Percentiles rank a stretch among this genome's conserved stretches.
phyloP scores from a whole-genome alignment of 1,140 invertebrate genomes.

The Metaphire vulgaris region DNA sequence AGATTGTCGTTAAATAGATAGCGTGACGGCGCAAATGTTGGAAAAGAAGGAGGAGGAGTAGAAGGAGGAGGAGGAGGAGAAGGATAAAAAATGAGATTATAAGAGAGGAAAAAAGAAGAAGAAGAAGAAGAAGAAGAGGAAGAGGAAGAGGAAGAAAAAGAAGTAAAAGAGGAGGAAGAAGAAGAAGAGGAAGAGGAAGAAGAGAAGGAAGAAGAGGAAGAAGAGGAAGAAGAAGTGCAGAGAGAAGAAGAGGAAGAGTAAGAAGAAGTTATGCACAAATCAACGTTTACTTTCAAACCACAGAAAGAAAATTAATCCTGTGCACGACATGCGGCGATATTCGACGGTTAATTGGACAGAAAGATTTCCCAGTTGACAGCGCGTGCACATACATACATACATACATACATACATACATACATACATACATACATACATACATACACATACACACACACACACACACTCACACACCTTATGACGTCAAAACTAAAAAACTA shows the following conservation, averaged over 20 bases:
- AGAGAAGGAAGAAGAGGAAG: constrained; percentile 8
- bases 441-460: not conserved
- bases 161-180: not conserved
- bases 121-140: not conserved
- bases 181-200: constrained; percentile 4
- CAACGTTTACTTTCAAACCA: no score
- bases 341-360: no score
- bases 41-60: constrained; percentile 1
- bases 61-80: constrained; percentile 2
- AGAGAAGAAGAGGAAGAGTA: not conserved
- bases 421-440: constrained; percentile 3
- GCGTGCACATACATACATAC: not conserved
- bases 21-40: no score
- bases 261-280: no score
- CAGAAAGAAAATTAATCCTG: no score
- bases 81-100: not conserved
- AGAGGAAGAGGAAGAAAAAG: not conserved
- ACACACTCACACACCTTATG: not conserved
- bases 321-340: no score
- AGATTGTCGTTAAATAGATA: no score
- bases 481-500: no score
- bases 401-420: constrained; percentile 3
- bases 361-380: no score
- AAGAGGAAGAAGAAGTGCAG: not conserved
- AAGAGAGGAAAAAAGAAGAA: not conserved